Evolutionary conservation across 2,888 invertebrate species (phyloP).

Genomic region (Synanthedon andrenaeformis): DNA sequence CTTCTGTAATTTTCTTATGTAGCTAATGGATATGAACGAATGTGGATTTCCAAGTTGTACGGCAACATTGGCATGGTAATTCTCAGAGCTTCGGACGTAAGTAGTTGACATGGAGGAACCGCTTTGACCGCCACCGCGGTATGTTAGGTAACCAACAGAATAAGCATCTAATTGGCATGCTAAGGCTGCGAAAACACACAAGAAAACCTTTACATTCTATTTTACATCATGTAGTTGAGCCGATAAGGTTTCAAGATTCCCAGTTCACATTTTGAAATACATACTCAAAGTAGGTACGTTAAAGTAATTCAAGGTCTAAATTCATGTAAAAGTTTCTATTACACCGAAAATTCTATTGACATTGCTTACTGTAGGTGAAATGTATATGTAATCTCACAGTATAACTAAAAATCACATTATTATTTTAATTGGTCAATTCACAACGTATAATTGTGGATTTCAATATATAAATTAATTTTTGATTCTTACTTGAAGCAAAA

Average conservation of each 20-base stretch:
- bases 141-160: slow-evolving; percentile 89
- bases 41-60: slow-evolving; percentile 87
- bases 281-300: too few species aligned
- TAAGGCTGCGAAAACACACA: slow-evolving; percentile 67
- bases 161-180: slow-evolving; percentile 89
- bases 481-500: slow-evolving; percentile 77
- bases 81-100: slow-evolving; percentile 81
- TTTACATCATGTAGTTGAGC: neutral
- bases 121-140: slow-evolving; percentile 74
- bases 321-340: too few species aligned
- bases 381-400: too few species aligned
- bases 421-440: too few species aligned
- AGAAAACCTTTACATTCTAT: slow-evolving; percentile 2
- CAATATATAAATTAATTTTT: neutral
- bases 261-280: neutral
- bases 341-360: too few species aligned
- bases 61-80: slow-evolving; percentile 75
- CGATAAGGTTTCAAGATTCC: neutral
- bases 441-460: too few species aligned
- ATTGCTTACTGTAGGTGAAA: too few species aligned
- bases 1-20: slow-evolving; percentile 84
- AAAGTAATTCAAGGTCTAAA: neutral
- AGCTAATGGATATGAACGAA: slow-evolving; percentile 79
- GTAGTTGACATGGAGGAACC: slow-evolving; percentile 84
- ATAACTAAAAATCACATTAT: too few species aligned